A percentile compares a stretch with the other conserved stretches of the same genome.
phyloP scores from a whole-genome alignment of 2,888 invertebrate species.

The Seira musarum region DNA sequence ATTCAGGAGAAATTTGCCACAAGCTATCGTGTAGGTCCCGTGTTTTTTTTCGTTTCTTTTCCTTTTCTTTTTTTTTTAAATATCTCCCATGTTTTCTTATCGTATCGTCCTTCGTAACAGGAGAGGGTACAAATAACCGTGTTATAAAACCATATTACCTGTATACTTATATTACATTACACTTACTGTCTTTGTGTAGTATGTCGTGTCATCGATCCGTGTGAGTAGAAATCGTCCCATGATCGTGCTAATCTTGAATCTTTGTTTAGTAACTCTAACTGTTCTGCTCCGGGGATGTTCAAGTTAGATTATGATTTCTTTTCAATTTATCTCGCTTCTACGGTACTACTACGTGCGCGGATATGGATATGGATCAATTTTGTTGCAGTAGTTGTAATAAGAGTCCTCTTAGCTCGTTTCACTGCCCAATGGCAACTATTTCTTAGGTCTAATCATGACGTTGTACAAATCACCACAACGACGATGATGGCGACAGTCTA shows the following conservation, averaged over 20 bases:
- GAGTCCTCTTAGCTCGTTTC: conserved; percentile 1
- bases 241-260: conserved; percentile 35
- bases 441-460: not conserved
- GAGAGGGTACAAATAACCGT: no score
- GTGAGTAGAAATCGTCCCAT: conserved; percentile 2
- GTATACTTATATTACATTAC: not conserved
- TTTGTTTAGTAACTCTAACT: conserved; percentile 26
- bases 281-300: conserved; percentile 12
- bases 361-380: no score
- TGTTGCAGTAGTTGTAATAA: not conserved
- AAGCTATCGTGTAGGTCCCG: not conserved
- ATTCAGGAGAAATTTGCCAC: conserved; percentile 8
- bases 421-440: not conserved
- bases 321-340: conserved; percentile 9
- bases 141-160: no score
- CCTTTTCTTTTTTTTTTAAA: no score
- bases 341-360: no score
- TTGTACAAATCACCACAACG: not conserved
- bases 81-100: not conserved
- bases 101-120: not conserved
- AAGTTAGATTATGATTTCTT: not conserved
- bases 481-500: no score
- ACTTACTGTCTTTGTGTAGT: no score
- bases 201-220: not conserved
- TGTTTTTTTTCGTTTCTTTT: not conserved